Conservation (phyloP, 35 echinoderm and acorn worm genomes). For the Nesometra sesokonis region DNA sequence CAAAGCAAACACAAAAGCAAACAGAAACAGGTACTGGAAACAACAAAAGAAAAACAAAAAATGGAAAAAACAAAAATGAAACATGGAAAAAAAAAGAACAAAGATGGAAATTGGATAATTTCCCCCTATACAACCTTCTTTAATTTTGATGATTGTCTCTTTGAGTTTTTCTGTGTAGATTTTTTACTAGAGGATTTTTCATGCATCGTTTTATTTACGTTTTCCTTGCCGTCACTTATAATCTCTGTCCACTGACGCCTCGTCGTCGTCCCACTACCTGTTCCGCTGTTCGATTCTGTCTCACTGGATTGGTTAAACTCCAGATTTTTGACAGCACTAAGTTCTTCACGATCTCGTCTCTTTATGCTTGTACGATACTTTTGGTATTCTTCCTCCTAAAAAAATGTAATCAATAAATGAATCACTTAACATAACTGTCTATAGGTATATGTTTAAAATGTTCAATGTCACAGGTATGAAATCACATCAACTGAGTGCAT, state of each 20-base stretch:
- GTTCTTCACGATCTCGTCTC: slow-evolving; percentile 48
- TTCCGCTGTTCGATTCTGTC: slow-evolving; percentile 41
- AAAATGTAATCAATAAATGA: not conserved
- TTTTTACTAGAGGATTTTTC: not conserved
- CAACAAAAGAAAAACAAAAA: not conserved
- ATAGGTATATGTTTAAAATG: too few species aligned
- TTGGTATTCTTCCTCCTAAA: slow-evolving; percentile 91
- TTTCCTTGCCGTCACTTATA: slow-evolving; percentile 30
- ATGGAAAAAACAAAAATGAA: not conserved
- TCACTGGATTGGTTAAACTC: slow-evolving; percentile 73
- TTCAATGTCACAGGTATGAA: too few species aligned
- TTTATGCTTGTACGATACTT: slow-evolving; percentile 52
- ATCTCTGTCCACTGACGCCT: slow-evolving; percentile 79
- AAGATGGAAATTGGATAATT: not conserved
- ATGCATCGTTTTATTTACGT: slow-evolving; percentile 32
- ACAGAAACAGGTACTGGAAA: too few species aligned
- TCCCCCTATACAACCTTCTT: not conserved
- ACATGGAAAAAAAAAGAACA: not conserved
- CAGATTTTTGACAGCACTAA: slow-evolving; percentile 38
- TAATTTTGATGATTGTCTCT: not conserved
- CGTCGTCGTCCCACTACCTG: slow-evolving; percentile 60
- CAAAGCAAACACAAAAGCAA: too few species aligned
- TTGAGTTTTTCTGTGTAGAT: not conserved
- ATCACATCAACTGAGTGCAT: too few species aligned
- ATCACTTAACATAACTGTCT: too few species aligned